A percentile compares a stretch with the other conserved stretches of the same genome.
Evolutionary conservation across 2,888 invertebrate species (phyloP).

Genomic region (Polyommatus icarus): DNA sequence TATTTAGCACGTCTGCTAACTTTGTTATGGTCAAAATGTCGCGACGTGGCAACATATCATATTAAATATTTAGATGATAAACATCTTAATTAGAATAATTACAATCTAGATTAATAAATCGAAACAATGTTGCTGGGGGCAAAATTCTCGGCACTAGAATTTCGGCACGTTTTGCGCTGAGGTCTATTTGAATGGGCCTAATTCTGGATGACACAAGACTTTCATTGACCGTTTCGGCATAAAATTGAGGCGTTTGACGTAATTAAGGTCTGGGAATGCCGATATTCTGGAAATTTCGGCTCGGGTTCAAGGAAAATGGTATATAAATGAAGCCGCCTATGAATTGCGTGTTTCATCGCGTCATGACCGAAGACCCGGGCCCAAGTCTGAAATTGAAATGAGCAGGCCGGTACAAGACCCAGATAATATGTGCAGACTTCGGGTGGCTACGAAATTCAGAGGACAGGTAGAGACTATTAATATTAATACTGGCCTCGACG

Average conservation of each 20-base stretch:
- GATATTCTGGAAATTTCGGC: conserved; percentile 6
- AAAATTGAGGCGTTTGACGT: conserved; percentile 28
- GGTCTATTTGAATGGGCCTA: conserved; percentile 22
- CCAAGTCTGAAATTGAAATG: not conserved
- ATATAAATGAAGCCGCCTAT: conserved; percentile 10
- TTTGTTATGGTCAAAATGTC: no score
- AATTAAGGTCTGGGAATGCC: conserved; percentile 20
- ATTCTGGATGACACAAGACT: conserved; percentile 29
- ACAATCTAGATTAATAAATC: not conserved
- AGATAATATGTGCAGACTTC: not conserved
- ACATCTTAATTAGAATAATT: not conserved
- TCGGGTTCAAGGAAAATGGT: conserved; percentile 16
- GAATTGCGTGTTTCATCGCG: conserved; percentile 3
- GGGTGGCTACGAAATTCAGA: not conserved
- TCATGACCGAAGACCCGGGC: not conserved
- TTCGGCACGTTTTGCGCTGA: conserved; percentile 13
- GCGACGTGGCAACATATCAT: no score
- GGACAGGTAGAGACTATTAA: not conserved
- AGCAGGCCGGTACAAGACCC: not conserved
- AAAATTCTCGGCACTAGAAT: not conserved
- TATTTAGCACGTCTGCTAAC: no score
- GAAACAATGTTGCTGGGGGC: no score
- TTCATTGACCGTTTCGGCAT: conserved; percentile 26
- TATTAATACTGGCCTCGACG: no score
- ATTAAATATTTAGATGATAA: not conserved